Evolutionary conservation across 2,113 vertebrate species (phyloP).

Genomic region (Mustelus asterias): DNA sequence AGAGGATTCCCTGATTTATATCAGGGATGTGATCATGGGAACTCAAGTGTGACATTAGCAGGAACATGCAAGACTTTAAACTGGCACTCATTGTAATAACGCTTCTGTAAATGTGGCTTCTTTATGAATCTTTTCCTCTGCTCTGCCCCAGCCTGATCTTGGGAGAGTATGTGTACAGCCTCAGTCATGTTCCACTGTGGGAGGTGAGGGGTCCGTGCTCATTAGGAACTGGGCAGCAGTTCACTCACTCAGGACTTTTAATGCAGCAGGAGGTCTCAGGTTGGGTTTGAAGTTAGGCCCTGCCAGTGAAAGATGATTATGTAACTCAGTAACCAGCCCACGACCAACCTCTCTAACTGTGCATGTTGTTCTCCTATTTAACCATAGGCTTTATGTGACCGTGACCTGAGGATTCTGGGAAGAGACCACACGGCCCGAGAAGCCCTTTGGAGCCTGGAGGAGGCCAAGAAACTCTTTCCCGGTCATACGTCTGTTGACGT

Average conservation of each 20-base stretch:
- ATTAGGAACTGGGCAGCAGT: not conserved
- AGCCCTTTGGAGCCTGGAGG: slow-evolving; percentile 61
- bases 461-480: slow-evolving; percentile 62
- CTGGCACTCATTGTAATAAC: no score
- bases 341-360: not conserved
- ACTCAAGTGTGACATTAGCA: no score
- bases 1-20: no score
- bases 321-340: not conserved
- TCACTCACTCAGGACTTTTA: not conserved
- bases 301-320: not conserved
- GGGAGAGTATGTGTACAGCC: not conserved
- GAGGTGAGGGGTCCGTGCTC: not conserved
- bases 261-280: not conserved
- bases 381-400: slow-evolving; percentile 68
- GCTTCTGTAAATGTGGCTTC: no score
- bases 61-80: no score
- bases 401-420: slow-evolving; percentile 67
- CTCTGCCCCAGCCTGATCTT: not conserved
- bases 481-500: slow-evolving; percentile 77
- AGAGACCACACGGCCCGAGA: slow-evolving; percentile 69
- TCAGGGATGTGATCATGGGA: no score
- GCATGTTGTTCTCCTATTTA: not conserved
- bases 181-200: not conserved
- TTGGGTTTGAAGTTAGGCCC: not conserved
- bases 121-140: not conserved